These are phyloP conservation scores for Listrodromus nycthemerus DNA, from an alignment of 2,888 invertebrate species.

Conservation along the genomic window DNA sequence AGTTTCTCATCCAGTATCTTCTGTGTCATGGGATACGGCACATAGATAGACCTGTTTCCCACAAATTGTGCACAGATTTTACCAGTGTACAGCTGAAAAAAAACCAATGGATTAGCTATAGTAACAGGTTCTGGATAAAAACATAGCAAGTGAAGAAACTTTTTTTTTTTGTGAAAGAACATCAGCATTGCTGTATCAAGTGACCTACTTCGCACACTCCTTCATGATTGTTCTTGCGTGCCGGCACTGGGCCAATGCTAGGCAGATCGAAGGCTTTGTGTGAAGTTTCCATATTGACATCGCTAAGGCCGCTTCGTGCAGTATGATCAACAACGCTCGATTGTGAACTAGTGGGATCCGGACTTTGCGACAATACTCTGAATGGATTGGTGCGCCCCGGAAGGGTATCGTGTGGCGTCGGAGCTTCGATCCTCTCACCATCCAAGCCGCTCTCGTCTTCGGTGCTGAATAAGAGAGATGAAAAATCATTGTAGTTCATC, in stretches of 20 bases:
- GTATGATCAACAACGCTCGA: conserved; percentile 75
- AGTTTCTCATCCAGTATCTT: conserved; percentile 92
- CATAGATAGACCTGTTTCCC: conserved; percentile 93
- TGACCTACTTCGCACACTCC: conserved; percentile 79
- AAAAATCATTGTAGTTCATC: conserved; percentile 8
- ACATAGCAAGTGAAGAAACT: too few relatives aligned
- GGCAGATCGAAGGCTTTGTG: conserved; percentile 47
- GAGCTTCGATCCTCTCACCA: conserved; percentile 73
- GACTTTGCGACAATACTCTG: conserved; percentile 74
- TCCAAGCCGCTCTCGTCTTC: conserved; percentile 75
- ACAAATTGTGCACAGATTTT: conserved; percentile 92
- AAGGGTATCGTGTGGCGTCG: conserved; percentile 75
- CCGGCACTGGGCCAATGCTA: conserved; percentile 63
- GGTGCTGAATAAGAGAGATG: conserved; percentile 70
- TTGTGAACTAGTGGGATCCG: conserved; percentile 77
- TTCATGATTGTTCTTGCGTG: conserved; percentile 78
- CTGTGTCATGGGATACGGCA: conserved; percentile 93
- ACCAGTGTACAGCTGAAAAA: conserved; percentile 91
- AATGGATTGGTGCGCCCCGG: conserved; percentile 73
- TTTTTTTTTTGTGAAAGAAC: not conserved
- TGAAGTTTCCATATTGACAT: conserved; percentile 77
- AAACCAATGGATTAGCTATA: not conserved
- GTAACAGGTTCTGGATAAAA: not conserved
- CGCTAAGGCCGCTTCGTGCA: conserved; percentile 78
- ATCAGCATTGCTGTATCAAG: not conserved